Conservation (phyloP, 23 tunicate species). For the Ascidia mentula region DNA sequence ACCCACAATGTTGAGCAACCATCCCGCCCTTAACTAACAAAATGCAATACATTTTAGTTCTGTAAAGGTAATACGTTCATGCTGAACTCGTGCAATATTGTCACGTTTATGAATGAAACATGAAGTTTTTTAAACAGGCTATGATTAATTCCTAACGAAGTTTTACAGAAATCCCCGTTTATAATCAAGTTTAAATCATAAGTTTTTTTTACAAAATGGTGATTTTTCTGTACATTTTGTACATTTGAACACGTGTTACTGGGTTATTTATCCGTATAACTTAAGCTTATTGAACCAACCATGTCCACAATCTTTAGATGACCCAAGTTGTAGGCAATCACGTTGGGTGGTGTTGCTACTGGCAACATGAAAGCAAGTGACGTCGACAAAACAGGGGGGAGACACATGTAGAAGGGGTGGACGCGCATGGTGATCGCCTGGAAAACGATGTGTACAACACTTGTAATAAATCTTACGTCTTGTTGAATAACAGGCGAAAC, state of each 20-base stretch:
- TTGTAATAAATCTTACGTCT: too few relatives aligned
- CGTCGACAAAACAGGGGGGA: background rate
- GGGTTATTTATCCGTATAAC: too few relatives aligned
- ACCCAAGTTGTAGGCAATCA: conserved; percentile 21
- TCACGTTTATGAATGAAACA: too few relatives aligned
- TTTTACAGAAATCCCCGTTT: background rate
- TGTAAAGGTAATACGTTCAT: too few relatives aligned
- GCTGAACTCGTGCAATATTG: background rate
- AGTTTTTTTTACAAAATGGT: background rate
- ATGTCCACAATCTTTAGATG: conserved; percentile 14
- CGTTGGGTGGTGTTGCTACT: conserved; percentile 31
- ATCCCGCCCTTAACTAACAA: conserved; percentile 18
- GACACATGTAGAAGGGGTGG: conserved; percentile 33
- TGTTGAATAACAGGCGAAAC: too few relatives aligned
- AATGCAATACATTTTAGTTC: too few relatives aligned
- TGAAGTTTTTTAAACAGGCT: too few relatives aligned
- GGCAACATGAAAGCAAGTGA: conserved; percentile 37
- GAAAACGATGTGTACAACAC: background rate
- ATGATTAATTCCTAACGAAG: too few relatives aligned
- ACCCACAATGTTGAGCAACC: conserved; percentile 34
- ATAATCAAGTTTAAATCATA: background rate
- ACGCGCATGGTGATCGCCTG: conserved; percentile 12
- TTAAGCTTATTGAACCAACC: background rate
- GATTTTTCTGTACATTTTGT: too few relatives aligned
- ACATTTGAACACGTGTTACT: too few relatives aligned